Base-by-base conservation (phyloP, 1,140 invertebrate species). In the Thalassaphorura encarpata region DNA sequence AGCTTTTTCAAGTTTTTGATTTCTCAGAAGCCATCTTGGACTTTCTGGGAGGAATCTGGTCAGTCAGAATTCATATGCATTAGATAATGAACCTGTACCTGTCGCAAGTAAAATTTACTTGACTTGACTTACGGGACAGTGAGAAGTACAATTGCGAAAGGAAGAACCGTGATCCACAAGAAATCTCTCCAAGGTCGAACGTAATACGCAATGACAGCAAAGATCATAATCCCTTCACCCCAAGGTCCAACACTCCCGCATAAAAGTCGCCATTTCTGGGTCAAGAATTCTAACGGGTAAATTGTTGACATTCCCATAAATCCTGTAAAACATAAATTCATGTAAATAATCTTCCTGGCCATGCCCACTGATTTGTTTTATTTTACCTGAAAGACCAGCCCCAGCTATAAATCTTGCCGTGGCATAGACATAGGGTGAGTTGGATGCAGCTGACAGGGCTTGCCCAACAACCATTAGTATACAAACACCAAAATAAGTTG, bases 21-120 rank as follows among this genome's bases (percentile, higher is more conserved):
- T 67, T 42, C 71, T 62, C 4, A 77, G 63, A n/a, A 77, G 63
- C 73, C 73, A 77, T 16, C 74, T 61, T 6, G 76, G 69, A 46
- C 75, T 76, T 57, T 76, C 74, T 2, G 75, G 75, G 11, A 76
- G 11, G 39, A 57, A 58, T 18, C 60, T 62, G 18, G 13, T 23
- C 6, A 27, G n/a, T n/a, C n/a, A n/a, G n/a, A n/a, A n/a, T n/a
- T n/a, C n/a, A n/a, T n/a, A n/a, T n/a, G n/a, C n/a, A n/a, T n/a
- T n/a, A n/a, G n/a, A n/a, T 45, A 16, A 11, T 45, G 11, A 23
- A 45, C 6, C 11, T 23, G 21, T 23, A 18, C 42, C 15, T 8
- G 6, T 23, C 15, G 21, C 15, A 11, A 16, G 21, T 45, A 11
- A 15, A 45, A 8, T 45, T 45, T 55, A 39, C 19, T 42, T 16